Base-by-base conservation (phyloP, 2,888 invertebrate genomes). In the Siphlonurus alternatus region DNA sequence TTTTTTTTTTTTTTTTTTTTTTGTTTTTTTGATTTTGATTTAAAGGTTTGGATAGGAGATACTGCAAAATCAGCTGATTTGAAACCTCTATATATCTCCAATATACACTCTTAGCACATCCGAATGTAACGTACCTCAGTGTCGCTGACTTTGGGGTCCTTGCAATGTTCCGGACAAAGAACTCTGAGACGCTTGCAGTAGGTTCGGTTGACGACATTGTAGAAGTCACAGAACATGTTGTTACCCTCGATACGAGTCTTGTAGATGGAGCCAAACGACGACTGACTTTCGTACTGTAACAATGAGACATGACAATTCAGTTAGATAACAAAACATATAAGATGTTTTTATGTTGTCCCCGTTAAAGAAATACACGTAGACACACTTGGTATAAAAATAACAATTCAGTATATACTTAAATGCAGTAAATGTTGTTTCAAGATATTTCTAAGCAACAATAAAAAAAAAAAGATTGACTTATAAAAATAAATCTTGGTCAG, bases 151-250 rank as follows among this genome's bases (percentile, higher is more conserved):
- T 93, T 93, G 0, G 92, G 87, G 71, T 94, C 93, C 75, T 96
- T 97, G 71, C 90, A 92, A 75, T 99, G 98, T 72, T 99, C 99
- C 0, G 99, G 97, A 73, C 99, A 99, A 69, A 99, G 81, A 0
- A 98, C 95, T 69, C 94, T 83, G 65, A 99, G 77, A 63, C 98
- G 79, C 76, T 98, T 98, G 76, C 99, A 99, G 72, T 98, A 99
- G 0, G 96, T 96, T 62, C 85, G 84, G 71, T 89, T 93, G 2
- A 81, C 79, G 0, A 89, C 84, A 76, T 96, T 97, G 77, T 88
- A 97, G 74, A 88, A 93, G 72, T 99, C 98, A 74, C 99, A 99
- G 76, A 98, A 98, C 88, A 99, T 93, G 70, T 93, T 93, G 76
- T 92, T 93, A 0, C 90, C 91, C 75, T 96, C 96, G 70, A 97